Conservation (phyloP, 2,797 vertebrate genomes). For the Malacoctenus gilli region DNA sequence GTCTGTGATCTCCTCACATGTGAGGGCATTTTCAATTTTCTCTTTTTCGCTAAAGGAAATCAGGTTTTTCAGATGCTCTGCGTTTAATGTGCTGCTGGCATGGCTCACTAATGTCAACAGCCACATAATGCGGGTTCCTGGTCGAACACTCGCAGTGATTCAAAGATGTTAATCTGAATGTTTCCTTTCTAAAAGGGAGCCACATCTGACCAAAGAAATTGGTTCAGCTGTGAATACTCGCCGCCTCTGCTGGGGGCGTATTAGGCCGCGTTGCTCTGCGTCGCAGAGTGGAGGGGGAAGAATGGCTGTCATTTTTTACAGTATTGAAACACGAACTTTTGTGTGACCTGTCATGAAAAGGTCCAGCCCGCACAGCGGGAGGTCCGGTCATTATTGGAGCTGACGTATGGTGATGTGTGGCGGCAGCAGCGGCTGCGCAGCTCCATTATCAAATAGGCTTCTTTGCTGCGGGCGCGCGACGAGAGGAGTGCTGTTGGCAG, state of each 20-base stretch:
- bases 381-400: slow-evolving; percentile 48
- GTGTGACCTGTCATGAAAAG: slow-evolving; percentile 22
- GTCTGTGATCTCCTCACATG: slow-evolving; percentile 53
- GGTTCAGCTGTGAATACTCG: slow-evolving; percentile 8
- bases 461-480: too few relatives aligned
- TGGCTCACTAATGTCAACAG: slow-evolving; percentile 26
- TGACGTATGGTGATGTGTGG: slow-evolving; percentile 21
- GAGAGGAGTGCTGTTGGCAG: slow-evolving; percentile 50
- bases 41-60: slow-evolving; percentile 60
- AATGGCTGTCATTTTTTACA: slow-evolving; percentile 8
- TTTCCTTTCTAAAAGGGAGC: too few relatives aligned
- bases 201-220: slow-evolving; percentile 18
- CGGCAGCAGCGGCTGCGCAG: slow-evolving; percentile 11
- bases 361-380: slow-evolving; percentile 16
- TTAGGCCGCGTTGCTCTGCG: slow-evolving; percentile 12
- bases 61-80: slow-evolving; percentile 45
- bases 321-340: slow-evolving; percentile 25
- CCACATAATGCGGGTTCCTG: slow-evolving; percentile 14
- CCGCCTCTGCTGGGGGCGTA: slow-evolving; percentile 17
- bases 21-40: slow-evolving; percentile 62
- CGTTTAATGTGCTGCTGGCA: slow-evolving; percentile 23
- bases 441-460: slow-evolving; percentile 60
- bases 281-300: slow-evolving; percentile 3
- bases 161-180: slow-evolving; percentile 39
- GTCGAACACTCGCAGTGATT: too few relatives aligned